Percentiles rank a stretch among this genome's conserved stretches.
These are phyloP conservation scores for Rhabdornis inornatus DNA, from an alignment of 2,113 vertebrate genomes.

Conservation along the genomic window DNA sequence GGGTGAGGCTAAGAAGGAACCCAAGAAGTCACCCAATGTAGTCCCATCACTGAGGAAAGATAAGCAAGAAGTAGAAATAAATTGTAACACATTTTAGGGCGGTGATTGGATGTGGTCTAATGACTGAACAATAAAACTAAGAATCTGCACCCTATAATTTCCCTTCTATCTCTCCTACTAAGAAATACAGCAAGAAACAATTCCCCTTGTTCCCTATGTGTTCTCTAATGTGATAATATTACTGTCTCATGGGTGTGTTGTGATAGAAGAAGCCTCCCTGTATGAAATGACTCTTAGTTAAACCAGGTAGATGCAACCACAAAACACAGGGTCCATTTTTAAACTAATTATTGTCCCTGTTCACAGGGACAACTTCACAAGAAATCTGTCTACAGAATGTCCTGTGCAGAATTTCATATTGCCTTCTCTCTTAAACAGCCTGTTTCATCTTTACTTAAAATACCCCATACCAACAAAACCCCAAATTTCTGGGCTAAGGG, in stretches of 20 bases:
- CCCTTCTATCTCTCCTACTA: background rate
- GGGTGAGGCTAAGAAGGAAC: background rate
- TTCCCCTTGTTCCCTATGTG: background rate
- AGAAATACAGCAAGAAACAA: background rate
- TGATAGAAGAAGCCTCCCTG: background rate
- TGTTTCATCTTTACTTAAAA: background rate
- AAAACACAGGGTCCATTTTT: background rate
- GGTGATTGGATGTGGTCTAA: background rate
- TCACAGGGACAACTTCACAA: background rate
- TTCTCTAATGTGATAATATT: background rate
- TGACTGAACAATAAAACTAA: background rate
- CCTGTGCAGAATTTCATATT: background rate
- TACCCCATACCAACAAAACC: background rate
- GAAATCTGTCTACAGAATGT: background rate
- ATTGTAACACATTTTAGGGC: accelerated
- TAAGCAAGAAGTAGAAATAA: background rate
- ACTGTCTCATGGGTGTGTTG: background rate
- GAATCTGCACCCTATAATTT: background rate
- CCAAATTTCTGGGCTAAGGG: background rate
- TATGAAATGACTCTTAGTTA: background rate
- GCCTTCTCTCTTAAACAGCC: background rate
- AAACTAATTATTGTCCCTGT: background rate
- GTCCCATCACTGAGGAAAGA: background rate
- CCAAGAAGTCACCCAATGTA: accelerated
- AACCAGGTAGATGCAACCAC: background rate